Percentiles rank a stretch among this genome's conserved stretches.
Conservation (phyloP, 1,140 invertebrate genomes). For the Gerris buenoi region DNA sequence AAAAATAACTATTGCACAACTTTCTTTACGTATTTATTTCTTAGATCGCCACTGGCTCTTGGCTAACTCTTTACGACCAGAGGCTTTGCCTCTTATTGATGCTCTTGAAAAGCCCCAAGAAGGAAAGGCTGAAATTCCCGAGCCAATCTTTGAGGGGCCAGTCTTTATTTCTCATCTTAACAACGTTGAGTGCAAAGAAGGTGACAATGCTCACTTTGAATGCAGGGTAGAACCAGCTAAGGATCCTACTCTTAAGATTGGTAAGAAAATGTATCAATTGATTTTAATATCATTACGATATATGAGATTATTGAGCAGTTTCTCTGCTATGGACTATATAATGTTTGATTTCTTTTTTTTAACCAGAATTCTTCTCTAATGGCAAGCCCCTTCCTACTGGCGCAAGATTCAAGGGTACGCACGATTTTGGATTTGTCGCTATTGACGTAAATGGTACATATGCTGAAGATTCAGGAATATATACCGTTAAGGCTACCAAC, state of each 20-base stretch:
- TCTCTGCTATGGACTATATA: not conserved
- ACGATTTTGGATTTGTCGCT: constrained; percentile 77
- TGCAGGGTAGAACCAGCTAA: constrained; percentile 85
- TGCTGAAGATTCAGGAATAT: constrained; percentile 76
- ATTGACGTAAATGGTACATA: constrained; percentile 67
- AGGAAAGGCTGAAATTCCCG: constrained; percentile 43
- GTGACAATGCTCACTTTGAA: constrained; percentile 84
- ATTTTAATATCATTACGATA: too few species aligned
- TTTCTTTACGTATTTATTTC: too few species aligned
- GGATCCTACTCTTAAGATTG: constrained; percentile 81
- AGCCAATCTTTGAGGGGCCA: constrained; percentile 65
- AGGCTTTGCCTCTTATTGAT: constrained; percentile 72
- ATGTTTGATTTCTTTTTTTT: not conserved
- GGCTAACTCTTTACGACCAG: constrained; percentile 76
- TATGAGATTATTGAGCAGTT: too few species aligned
- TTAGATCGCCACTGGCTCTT: constrained; percentile 71
- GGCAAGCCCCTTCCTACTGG: constrained; percentile 64
- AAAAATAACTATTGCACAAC: too few species aligned
- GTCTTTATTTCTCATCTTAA: constrained; percentile 82
- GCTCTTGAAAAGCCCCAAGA: constrained; percentile 65
- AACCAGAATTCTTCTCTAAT: constrained; percentile 75
- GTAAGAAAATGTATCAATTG: too few species aligned
- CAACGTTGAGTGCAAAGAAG: constrained; percentile 77
- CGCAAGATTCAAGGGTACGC: constrained; percentile 64
- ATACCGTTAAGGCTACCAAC: constrained; percentile 84